Base-by-base conservation (phyloP, 1,140 invertebrate species). In the Heliconius nattereri region DNA sequence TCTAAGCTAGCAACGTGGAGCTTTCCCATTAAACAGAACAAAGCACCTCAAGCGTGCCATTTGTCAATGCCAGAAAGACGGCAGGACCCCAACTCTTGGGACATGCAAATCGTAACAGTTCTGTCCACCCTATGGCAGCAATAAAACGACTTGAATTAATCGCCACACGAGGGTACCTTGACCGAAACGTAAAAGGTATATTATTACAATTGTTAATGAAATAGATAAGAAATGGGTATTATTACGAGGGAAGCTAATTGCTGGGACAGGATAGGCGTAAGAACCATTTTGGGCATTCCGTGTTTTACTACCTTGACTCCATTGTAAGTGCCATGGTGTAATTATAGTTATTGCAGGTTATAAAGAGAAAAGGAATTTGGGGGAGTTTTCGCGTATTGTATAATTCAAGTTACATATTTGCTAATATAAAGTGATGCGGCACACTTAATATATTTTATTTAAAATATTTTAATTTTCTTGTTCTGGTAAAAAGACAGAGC, bases 91-190 rank as follows among this genome's bases (percentile, higher is more conserved):
- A 81, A 82, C 83, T 84, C 78, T 78, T 76, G 81, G 81, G 82
- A 89, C 85, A 90, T 91, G 87, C 86, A 90, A 91, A 92, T 90
- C 87, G 72, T 85, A 84, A 87, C 88, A 86, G 85, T 90, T 90
- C 87, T 90, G 89, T 90, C 79, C 78, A 49, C 78, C 81, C 81
- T 76, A 72, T 32, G 74, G 32, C 76, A 71, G 73, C 77, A 79
- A 83, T 83, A 83, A 83, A 80, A 80, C 78, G 78, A 80, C 81
- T 83, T 83, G 54, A 83, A 78, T 81, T 83, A 83, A 80, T 66
- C 76, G 71, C 79, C 79, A 71, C 79, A 80, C 71, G 73, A 80
- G 72, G 73, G 71, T 81, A 81, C 76, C 66, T 72, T 78, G 70
- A 72, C 76, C 77, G 73, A 75, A 81, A 78, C 80, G 78, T 73